These are phyloP conservation scores for Sebastes reedi DNA, from an alignment of 2,797 vertebrate species.

Conservation along the genomic window DNA sequence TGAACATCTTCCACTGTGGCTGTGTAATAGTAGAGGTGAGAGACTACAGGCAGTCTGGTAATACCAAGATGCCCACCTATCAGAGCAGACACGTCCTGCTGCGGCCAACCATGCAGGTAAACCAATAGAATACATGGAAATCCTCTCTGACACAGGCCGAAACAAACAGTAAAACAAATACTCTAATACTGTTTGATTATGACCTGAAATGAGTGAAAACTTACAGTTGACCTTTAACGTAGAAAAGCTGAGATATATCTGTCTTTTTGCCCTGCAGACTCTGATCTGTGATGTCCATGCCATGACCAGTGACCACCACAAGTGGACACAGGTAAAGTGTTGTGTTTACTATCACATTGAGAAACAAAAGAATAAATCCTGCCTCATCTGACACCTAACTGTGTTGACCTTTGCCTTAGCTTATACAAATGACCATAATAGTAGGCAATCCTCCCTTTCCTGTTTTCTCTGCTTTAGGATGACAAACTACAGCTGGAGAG, in stretches of 20 bases:
- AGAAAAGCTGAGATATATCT: neutral
- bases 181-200: neutral
- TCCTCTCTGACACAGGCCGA: neutral
- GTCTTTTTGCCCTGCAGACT: conserved; percentile 71
- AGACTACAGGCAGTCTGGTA: conserved; percentile 95
- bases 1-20: conserved; percentile 99
- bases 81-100: conserved; percentile 95
- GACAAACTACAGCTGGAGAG: conserved; percentile 98
- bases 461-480: conserved; percentile 82
- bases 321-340: conserved; percentile 94
- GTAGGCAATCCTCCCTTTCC: neutral
- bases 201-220: neutral
- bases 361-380: neutral
- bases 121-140: neutral
- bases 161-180: neutral
- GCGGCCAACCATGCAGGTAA: conserved; percentile 97
- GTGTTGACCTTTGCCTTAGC: neutral
- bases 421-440: neutral
- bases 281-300: conserved; percentile 97
- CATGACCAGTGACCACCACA: conserved; percentile 99
- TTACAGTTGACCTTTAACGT: neutral
- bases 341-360: neutral
- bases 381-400: neutral
- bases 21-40: conserved; percentile 98
- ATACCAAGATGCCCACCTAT: conserved; percentile 93